Evolutionary conservation across 1,140 invertebrate genomes (phyloP).

Genomic region (Drosophila rhopaloa): DNA sequence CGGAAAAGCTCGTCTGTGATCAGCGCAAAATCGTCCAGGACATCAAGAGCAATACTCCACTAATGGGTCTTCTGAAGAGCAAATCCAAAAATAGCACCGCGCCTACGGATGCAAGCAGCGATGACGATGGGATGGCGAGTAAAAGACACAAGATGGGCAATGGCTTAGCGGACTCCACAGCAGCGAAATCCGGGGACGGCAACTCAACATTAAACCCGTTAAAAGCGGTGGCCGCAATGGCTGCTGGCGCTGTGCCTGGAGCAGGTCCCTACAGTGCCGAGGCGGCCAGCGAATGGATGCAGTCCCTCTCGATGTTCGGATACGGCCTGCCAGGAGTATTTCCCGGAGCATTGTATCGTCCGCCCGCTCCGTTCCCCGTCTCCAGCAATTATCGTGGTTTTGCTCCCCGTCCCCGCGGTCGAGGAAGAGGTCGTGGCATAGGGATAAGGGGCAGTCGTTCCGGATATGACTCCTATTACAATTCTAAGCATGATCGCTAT

Average conservation of each 20-base stretch:
- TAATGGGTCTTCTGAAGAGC: constrained; percentile 70
- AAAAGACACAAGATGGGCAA: constrained; percentile 50
- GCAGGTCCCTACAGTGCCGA: constrained; percentile 61
- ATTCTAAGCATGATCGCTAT: constrained; percentile 59
- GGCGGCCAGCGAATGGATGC: constrained; percentile 79
- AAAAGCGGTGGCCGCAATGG: constrained; percentile 55
- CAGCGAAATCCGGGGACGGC: neutral
- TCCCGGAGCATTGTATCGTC: constrained; percentile 68
- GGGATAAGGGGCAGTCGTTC: constrained; percentile 50
- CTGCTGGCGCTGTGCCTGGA: constrained; percentile 47
- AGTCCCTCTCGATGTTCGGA: constrained; percentile 76
- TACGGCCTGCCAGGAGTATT: constrained; percentile 72
- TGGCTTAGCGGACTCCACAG: constrained; percentile 12
- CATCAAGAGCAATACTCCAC: constrained; percentile 85
- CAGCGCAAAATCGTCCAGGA: constrained; percentile 86
- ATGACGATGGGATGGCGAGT: constrained; percentile 39
- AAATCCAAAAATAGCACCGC: constrained; percentile 47
- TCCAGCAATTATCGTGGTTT: constrained; percentile 74
- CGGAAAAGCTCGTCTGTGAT: constrained; percentile 86
- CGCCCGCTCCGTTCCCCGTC: constrained; percentile 58
- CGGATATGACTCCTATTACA: constrained; percentile 70
- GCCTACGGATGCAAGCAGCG: constrained; percentile 42
- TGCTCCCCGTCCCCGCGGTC: constrained; percentile 62
- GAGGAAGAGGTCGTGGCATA: constrained; percentile 58
- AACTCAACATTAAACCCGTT: constrained; percentile 55